A percentile compares a stretch with the other conserved stretches of the same genome.
Evolutionary conservation across 2,113 vertebrate genomes (phyloP).

Genomic region (Tonatia bakeri): DNA sequence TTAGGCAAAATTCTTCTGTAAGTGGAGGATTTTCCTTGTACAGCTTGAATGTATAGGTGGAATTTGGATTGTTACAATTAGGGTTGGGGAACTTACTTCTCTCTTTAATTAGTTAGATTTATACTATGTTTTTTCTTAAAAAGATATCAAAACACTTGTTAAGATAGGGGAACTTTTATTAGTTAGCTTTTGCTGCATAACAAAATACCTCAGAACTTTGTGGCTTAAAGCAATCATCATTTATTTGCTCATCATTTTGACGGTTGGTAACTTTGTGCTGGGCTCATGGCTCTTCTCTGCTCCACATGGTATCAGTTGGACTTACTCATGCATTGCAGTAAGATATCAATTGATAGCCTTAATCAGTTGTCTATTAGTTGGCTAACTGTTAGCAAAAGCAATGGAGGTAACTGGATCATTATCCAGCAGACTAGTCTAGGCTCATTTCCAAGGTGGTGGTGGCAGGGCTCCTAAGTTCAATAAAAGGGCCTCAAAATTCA

Average conservation of each 20-base stretch:
- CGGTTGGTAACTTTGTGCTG: background rate
- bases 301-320: background rate
- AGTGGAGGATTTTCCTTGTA: conserved; percentile 9
- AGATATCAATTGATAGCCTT: background rate
- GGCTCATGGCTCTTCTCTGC: background rate
- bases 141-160: background rate
- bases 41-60: background rate
- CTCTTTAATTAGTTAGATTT: conserved; percentile 7
- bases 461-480: background rate
- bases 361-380: background rate
- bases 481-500: background rate
- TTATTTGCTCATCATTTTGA: conserved; percentile 28
- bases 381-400: background rate
- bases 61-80: background rate
- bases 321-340: background rate
- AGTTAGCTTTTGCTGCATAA: background rate
- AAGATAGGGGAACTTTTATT: background rate
- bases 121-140: background rate
- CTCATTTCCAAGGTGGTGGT: conserved; percentile 3
- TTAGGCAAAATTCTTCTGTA: background rate
- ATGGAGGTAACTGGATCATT: background rate
- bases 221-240: background rate
- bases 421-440: background rate
- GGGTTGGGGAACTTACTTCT: background rate
- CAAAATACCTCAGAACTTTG: conserved; percentile 12